phyloP scores from a whole-genome alignment of 2,888 invertebrate species.

The Apodemia mormo region DNA sequence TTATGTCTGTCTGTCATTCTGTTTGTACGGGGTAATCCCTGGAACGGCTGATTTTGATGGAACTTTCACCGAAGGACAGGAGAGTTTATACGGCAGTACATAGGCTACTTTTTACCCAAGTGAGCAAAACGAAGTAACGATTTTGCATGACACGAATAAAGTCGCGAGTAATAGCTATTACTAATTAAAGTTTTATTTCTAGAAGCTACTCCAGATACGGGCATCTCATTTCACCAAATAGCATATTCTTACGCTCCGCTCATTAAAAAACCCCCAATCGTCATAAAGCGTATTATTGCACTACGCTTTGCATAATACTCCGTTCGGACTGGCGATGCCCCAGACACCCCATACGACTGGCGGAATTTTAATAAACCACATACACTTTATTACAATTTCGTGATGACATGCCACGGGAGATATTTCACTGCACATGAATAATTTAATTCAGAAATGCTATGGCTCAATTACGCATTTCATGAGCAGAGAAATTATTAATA shows the following conservation, averaged over 20 bases:
- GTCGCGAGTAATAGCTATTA: too few species aligned
- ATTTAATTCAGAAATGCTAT: constrained; percentile 5
- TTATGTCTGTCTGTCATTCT: too few species aligned
- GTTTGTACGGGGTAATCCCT: too few species aligned
- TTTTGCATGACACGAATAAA: too few species aligned
- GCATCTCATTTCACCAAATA: neutral
- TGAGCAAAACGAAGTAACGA: too few species aligned
- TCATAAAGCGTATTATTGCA: constrained; percentile 61
- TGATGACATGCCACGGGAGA: neutral
- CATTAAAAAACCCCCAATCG: constrained; percentile 50
- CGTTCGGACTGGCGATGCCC: constrained; percentile 31
- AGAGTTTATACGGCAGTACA: too few species aligned
- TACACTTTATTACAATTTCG: constrained; percentile 19
- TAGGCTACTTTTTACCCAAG: too few species aligned
- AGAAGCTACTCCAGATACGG: too few species aligned
- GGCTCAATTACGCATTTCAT: neutral
- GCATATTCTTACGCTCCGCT: constrained; percentile 34
- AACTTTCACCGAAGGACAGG: too few species aligned
- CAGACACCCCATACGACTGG: constrained; percentile 30
- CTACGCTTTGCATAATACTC: constrained; percentile 67
- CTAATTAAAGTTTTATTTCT: too few species aligned
- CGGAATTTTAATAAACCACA: constrained; percentile 65
- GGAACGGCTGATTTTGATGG: too few species aligned
- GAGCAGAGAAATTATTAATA: neutral
- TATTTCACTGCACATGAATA: neutral